phyloP scores from a whole-genome alignment of 1,140 invertebrate species.

The Schlechtendalia chinensis region DNA sequence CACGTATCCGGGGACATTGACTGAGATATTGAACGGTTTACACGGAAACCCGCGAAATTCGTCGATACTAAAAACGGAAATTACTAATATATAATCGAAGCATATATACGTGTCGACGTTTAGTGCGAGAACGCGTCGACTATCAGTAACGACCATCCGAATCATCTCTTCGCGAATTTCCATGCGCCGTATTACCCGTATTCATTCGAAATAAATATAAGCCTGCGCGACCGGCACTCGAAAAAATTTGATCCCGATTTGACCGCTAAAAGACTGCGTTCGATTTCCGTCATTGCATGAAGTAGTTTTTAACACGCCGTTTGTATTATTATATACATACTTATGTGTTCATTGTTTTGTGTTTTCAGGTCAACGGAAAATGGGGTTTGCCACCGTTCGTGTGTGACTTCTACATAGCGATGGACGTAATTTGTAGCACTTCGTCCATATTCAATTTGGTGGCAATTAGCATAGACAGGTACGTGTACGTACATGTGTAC shows the following conservation, averaged over 20 bases:
- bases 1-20: no score
- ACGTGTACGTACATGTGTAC: constrained; percentile 51
- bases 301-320: not conserved
- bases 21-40: no score
- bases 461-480: constrained; percentile 98
- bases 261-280: not conserved
- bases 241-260: not conserved
- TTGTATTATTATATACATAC: no score
- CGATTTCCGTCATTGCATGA: not conserved
- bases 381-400: constrained; percentile 87
- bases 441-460: constrained; percentile 98
- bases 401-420: constrained; percentile 98
- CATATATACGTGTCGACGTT: no score
- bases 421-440: constrained; percentile 97
- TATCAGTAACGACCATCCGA: no score
- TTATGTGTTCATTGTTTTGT: not conserved
- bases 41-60: no score
- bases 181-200: no score
- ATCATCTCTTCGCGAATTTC: no score
- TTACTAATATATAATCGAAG: no score
- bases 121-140: no score
- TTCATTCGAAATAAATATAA: no score
- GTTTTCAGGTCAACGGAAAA: constrained; percentile 71
- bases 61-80: no score
- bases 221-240: not conserved